These are phyloP conservation scores for Diarsia dahlii DNA, from an alignment of 2,888 invertebrate genomes.

Conservation along the genomic window DNA sequence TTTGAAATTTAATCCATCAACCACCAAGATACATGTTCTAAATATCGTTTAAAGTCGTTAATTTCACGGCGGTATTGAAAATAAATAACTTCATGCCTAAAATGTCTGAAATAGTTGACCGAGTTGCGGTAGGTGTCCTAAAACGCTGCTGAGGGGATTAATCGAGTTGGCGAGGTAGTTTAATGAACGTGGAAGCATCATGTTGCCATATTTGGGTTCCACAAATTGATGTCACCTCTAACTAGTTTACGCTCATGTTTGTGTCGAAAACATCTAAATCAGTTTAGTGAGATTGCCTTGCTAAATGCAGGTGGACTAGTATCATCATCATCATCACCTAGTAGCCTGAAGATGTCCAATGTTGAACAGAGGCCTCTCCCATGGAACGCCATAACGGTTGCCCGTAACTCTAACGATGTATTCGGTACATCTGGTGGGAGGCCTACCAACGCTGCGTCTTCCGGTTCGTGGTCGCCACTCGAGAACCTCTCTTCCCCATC, in stretches of 20 bases:
- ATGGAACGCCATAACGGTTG: no score
- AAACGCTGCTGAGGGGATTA: slow-evolving; percentile 34
- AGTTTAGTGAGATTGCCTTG: no score
- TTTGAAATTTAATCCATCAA: not conserved
- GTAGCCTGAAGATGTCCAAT: no score
- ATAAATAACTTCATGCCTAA: not conserved
- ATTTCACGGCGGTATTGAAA: not conserved
- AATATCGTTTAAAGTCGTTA: not conserved
- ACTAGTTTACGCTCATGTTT: not conserved
- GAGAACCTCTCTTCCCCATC: no score
- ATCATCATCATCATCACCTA: no score
- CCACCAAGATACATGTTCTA: not conserved
- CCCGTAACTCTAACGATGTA: not conserved
- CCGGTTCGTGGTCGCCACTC: no score
- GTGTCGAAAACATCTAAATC: no score
- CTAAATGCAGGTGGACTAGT: no score
- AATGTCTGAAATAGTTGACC: slow-evolving; percentile 27
- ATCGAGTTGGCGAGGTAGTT: slow-evolving; percentile 4
- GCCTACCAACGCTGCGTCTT: no score
- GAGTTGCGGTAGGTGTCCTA: slow-evolving; percentile 23
- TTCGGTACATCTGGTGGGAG: no score
- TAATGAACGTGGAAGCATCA: slow-evolving; percentile 11
- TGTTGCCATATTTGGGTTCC: not conserved
- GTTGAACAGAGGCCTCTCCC: no score
- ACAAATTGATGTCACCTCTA: not conserved